Conservation (phyloP, 2,888 invertebrate genomes). For the Hyposoter dolosus region DNA sequence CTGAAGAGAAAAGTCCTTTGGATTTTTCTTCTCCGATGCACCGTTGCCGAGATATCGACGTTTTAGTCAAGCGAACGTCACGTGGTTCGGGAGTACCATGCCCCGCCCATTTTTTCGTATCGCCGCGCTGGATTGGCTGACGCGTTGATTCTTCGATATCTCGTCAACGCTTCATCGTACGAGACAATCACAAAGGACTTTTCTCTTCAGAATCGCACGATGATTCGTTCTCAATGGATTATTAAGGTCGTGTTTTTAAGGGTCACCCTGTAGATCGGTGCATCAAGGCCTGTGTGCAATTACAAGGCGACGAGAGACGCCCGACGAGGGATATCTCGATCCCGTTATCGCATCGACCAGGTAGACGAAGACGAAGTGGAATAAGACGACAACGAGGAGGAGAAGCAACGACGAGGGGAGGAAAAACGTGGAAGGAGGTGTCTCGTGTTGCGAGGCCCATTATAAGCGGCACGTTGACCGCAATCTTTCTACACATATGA, state of each 20-base stretch:
- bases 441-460: constrained; percentile 59
- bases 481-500: constrained; percentile 29
- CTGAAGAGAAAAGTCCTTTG: neutral
- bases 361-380: constrained; percentile 57
- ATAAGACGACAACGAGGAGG: constrained; percentile 54
- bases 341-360: constrained; percentile 66
- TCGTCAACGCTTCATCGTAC: neutral
- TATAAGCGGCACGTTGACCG: constrained; percentile 63
- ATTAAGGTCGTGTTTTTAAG: neutral
- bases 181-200: neutral
- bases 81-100: neutral
- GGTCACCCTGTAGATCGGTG: neutral
- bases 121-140: neutral
- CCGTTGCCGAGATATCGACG: neutral
- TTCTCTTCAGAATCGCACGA: neutral
- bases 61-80: neutral
- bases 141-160: neutral
- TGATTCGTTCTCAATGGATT: neutral
- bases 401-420: constrained; percentile 49
- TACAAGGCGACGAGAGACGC: constrained; percentile 61
- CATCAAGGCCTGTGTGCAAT: constrained; percentile 49
- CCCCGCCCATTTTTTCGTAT: neutral
- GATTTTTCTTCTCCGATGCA: neutral
- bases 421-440: constrained; percentile 33
- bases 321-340: constrained; percentile 64